These are phyloP conservation scores for Neodiprion lecontei DNA, from an alignment of 1,140 invertebrate genomes.

Conservation along the genomic window DNA sequence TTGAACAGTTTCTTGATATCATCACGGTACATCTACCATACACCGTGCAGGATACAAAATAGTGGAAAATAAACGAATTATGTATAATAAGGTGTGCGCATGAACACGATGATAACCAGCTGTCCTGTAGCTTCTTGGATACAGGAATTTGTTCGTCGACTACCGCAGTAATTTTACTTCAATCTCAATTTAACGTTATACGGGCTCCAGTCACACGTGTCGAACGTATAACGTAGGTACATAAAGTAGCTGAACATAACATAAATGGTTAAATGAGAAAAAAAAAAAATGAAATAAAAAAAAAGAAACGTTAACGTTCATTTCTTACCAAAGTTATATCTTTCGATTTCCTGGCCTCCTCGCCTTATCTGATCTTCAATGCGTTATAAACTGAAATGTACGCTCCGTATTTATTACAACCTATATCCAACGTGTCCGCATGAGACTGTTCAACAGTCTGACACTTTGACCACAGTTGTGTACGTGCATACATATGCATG, in stretches of 20 bases:
- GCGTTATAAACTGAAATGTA: background rate
- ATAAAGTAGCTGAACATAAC: conserved; percentile 23
- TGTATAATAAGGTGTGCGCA: no score
- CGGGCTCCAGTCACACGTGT: conserved; percentile 31
- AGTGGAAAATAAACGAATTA: no score
- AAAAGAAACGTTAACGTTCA: background rate
- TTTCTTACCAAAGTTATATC: background rate
- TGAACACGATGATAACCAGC: no score
- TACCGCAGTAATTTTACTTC: no score
- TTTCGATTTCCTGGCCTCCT: background rate
- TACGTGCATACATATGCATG: conserved; percentile 11
- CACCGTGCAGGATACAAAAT: no score
- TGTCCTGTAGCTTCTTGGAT: no score
- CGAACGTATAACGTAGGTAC: conserved; percentile 32
- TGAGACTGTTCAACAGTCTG: background rate
- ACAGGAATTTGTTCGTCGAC: no score
- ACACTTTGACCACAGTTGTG: conserved; percentile 19
- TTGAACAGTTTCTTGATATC: no score
- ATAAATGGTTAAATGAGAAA: background rate
- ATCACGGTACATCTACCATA: no score
- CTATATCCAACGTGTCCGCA: background rate
- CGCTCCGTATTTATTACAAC: background rate
- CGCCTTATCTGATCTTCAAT: conserved; percentile 2
- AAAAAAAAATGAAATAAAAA: conserved; percentile 11
- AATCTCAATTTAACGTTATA: conserved; percentile 30